Conservation (phyloP, 2,113 vertebrate species). For the Chauna torquata region DNA sequence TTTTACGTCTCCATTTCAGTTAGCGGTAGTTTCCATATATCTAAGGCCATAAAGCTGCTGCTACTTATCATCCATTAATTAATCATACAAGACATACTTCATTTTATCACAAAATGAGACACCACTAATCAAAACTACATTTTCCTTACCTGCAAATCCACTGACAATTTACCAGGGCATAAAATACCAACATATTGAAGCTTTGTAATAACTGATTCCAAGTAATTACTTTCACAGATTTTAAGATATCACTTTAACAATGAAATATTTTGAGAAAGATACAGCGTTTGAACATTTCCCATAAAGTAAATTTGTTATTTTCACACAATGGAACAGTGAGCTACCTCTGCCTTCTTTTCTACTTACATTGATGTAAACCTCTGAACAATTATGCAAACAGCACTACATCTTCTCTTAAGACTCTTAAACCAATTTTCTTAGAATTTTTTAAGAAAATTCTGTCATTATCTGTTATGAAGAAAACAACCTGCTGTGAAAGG, state of each 20-base stretch:
- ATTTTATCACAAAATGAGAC: slow-evolving; percentile 5
- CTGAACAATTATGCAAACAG: neutral
- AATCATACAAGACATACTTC: neutral
- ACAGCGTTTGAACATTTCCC: neutral
- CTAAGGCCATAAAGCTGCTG: neutral
- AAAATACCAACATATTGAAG: neutral
- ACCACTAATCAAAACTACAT: neutral
- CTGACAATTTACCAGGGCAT: neutral
- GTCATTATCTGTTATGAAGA: neutral
- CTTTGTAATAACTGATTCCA: neutral
- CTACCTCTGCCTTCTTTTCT: neutral
- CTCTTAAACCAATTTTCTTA: slow-evolving; percentile 32
- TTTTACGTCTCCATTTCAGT: neutral
- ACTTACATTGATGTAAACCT: neutral
- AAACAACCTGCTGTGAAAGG: slow-evolving; percentile 21
- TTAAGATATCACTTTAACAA: neutral
- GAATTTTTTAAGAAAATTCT: slow-evolving; percentile 44
- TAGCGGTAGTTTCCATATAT: neutral
- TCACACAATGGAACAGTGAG: neutral
- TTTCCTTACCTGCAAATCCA: slow-evolving; percentile 35
- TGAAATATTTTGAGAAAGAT: neutral
- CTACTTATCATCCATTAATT: neutral
- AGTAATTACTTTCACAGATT: neutral
- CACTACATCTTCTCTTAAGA: neutral
- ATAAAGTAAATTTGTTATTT: neutral